Conservation (phyloP, 2,797 vertebrate species). For the Podarcis siculus region DNA sequence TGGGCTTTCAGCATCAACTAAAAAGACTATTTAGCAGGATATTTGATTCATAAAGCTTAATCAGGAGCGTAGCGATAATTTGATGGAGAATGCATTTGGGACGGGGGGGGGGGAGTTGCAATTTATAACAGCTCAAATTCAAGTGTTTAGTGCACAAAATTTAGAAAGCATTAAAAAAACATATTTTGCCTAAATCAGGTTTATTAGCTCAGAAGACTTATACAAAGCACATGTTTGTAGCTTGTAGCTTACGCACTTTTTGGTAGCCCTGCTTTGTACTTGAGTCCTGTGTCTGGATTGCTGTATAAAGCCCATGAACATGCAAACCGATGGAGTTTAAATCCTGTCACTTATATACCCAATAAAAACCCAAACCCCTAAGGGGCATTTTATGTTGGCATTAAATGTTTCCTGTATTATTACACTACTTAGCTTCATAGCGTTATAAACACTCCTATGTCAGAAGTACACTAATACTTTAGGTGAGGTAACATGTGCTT, state of each 20-base stretch:
- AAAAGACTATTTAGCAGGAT: constrained; percentile 20
- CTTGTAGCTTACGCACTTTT: constrained; percentile 29
- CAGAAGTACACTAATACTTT: constrained; percentile 58
- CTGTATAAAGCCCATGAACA: constrained; percentile 38
- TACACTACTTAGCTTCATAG: constrained; percentile 53
- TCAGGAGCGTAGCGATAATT: background rate
- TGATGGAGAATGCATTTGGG: background rate
- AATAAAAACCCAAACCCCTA: constrained; percentile 52
- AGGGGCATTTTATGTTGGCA: constrained; percentile 56
- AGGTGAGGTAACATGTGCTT: constrained; percentile 72
- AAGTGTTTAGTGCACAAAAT: background rate
- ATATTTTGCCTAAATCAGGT: background rate
- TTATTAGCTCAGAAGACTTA: constrained; percentile 18
- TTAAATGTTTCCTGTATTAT: constrained; percentile 42
- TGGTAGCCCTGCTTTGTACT: background rate
- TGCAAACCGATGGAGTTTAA: constrained; percentile 30
- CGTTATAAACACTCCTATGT: constrained; percentile 59
- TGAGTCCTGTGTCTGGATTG: background rate
- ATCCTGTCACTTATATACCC: constrained; percentile 36
- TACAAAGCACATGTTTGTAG: constrained; percentile 19
- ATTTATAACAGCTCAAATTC: constrained; percentile 53
- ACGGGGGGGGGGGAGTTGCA: background rate
- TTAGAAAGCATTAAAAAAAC: constrained; percentile 12
- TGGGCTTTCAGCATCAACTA: constrained; percentile 10
- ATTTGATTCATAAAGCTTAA: constrained; percentile 32